These are phyloP conservation scores for Dendroctonus valens DNA, from an alignment of 1,140 invertebrate species.

Conservation along the genomic window DNA sequence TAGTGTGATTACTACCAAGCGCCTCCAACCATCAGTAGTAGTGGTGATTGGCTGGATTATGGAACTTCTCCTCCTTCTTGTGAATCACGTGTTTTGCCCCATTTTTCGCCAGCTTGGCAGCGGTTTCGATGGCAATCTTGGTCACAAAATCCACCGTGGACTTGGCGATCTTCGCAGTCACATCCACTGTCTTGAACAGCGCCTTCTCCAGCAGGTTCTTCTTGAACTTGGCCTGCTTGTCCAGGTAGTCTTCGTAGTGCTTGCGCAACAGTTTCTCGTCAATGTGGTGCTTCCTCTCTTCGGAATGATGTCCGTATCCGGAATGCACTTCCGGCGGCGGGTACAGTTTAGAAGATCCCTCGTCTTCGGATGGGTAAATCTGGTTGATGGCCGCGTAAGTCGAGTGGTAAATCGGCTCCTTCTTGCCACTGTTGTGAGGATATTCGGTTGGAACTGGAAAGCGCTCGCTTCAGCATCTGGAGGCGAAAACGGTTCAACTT, in stretches of 20 bases:
- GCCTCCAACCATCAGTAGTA: too few species aligned
- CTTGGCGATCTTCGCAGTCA: constrained; percentile 15
- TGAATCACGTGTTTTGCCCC: constrained; percentile 10
- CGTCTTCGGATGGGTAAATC: background rate
- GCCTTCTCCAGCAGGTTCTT: constrained; percentile 14
- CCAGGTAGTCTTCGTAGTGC: constrained; percentile 9
- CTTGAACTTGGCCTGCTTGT: constrained; percentile 10
- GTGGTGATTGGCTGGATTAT: too few species aligned
- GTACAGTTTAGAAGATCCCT: background rate
- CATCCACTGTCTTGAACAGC: constrained; percentile 19
- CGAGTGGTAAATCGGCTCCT: constrained; percentile 5
- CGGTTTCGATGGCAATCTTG: constrained; percentile 18
- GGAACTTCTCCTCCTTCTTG: constrained; percentile 13
- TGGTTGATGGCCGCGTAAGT: background rate
- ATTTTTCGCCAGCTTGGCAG: constrained; percentile 16
- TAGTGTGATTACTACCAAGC: too few species aligned
- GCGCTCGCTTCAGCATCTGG: background rate
- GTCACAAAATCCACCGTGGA: constrained; percentile 17
- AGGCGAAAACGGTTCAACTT: background rate
- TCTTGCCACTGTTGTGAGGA: background rate
- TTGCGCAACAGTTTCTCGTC: constrained; percentile 15
- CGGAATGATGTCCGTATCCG: too few species aligned
- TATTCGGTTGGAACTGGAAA: background rate
- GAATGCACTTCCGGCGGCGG: background rate
- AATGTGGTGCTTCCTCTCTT: too few species aligned